These are phyloP conservation scores for Antheraea assamensis DNA, from an alignment of 2,888 invertebrate species.

Conservation along the genomic window DNA sequence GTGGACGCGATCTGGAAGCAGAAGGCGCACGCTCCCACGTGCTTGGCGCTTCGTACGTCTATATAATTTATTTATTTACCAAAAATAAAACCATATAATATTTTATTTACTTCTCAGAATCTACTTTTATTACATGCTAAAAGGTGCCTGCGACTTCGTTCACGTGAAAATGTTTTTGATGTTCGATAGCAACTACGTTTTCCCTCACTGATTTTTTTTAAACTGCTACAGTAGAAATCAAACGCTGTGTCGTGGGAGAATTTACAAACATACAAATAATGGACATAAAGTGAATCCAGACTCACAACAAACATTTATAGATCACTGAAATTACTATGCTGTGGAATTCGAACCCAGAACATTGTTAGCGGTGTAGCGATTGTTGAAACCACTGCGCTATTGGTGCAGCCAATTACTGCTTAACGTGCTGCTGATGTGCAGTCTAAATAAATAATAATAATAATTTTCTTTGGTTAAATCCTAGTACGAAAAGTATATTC, in stretches of 20 bases:
- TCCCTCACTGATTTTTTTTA: not conserved
- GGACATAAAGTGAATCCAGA: no score
- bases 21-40: conserved; percentile 63
- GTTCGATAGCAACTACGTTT: not conserved
- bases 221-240: no score
- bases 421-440: not conserved
- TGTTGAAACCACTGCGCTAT: no score
- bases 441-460: not conserved
- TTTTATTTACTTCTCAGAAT: not conserved
- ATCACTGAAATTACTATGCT: no score
- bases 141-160: not conserved
- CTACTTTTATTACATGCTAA: not conserved
- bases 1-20: conserved; percentile 58
- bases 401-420: no score
- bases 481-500: not conserved
- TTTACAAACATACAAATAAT: no score
- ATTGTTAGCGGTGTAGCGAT: no score
- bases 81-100: not conserved
- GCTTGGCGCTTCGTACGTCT: conserved; percentile 77
- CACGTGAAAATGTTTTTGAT: not conserved
- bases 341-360: no score
- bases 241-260: no score
- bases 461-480: not conserved
- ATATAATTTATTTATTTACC: no score
- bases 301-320: no score